Evolutionary conservation across 2,888 invertebrate species (phyloP).

Genomic region (Halocaridina rubra): DNA sequence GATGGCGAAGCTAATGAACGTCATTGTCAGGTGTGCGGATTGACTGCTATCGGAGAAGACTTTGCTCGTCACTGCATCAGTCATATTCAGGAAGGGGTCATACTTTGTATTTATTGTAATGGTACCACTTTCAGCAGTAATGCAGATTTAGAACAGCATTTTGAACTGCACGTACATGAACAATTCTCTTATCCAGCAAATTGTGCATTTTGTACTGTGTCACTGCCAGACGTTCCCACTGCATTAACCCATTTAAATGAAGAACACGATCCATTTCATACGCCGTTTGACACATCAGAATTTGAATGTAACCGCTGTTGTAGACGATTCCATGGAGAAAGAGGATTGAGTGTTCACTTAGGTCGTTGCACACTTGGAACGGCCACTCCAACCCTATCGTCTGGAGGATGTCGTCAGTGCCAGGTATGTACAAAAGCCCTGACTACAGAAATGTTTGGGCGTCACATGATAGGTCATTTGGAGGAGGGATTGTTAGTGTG

Average conservation of each 20-base stretch:
- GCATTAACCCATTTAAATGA: constrained; percentile 56
- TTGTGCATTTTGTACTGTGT: constrained; percentile 57
- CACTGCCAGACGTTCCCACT: constrained; percentile 51
- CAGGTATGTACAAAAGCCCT: constrained; percentile 57
- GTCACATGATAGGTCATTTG: constrained; percentile 57
- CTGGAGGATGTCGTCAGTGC: constrained; percentile 48
- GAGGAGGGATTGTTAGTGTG: constrained; percentile 61
- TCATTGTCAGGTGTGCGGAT: constrained; percentile 53
- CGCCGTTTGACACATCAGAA: constrained; percentile 44
- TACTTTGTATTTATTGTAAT: constrained; percentile 61
- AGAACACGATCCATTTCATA: constrained; percentile 49
- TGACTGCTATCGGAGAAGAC: constrained; percentile 42
- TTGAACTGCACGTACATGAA: constrained; percentile 62
- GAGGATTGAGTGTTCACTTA: constrained; percentile 59
- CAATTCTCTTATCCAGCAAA: constrained; percentile 59
- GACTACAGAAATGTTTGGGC: constrained; percentile 57
- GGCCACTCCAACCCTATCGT: constrained; percentile 29
- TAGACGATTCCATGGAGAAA: constrained; percentile 59
- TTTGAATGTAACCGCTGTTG: constrained; percentile 59
- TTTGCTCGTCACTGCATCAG: constrained; percentile 55
- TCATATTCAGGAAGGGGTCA: constrained; percentile 54
- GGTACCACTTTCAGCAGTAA: constrained; percentile 44
- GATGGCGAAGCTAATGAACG: constrained; percentile 50
- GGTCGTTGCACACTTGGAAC: constrained; percentile 52
- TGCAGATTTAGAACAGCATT: constrained; percentile 52